Evolutionary conservation across 2,113 vertebrate genomes (phyloP).

Genomic region (Pithys albifrons): DNA sequence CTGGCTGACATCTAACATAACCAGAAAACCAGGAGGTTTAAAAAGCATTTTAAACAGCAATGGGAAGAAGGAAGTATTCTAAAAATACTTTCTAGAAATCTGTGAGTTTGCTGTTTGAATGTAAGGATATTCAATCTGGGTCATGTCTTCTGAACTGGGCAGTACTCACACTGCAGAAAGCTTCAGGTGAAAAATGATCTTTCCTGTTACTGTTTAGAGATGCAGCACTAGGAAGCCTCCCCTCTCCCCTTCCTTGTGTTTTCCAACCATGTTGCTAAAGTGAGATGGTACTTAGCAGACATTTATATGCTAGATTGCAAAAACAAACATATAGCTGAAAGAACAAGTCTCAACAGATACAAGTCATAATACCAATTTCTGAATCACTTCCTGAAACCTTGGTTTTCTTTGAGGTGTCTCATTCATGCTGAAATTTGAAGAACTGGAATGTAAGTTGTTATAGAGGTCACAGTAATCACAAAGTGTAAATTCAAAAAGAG

Average conservation of each 20-base stretch:
- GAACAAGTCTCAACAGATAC: constrained; percentile 24
- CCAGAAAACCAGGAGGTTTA: neutral
- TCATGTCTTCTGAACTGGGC: neutral
- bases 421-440: neutral
- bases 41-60: neutral
- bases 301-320: neutral
- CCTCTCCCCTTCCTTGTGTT: neutral
- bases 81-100: neutral
- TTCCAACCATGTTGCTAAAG: neutral
- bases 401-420: neutral
- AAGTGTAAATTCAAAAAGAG: constrained; percentile 19
- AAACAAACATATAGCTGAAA: neutral
- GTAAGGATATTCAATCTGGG: neutral
- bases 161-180: neutral
- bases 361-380: neutral
- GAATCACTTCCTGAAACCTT: constrained; percentile 26
- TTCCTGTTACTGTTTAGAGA: neutral
- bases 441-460: neutral
- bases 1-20: neutral
- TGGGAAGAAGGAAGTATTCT: neutral
- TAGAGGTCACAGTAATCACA: neutral
- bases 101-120: neutral
- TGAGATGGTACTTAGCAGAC: neutral
- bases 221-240: neutral
- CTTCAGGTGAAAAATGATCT: neutral